Conservation (phyloP, 2,888 invertebrate genomes). For the Marasmarcha lunaedactyla region DNA sequence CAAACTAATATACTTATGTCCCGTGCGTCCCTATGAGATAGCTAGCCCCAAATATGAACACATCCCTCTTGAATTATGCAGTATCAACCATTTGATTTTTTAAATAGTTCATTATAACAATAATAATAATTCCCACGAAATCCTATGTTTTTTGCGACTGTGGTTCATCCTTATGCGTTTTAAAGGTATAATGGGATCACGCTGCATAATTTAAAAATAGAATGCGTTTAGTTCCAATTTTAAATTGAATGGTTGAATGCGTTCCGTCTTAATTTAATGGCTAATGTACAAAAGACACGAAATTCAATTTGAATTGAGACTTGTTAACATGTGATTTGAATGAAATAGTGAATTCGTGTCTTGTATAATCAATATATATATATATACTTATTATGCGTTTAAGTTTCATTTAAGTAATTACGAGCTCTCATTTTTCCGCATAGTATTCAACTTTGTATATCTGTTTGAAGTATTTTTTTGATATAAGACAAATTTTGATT, state of each 20-base stretch:
- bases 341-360: conserved; percentile 15
- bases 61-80: conserved; percentile 34
- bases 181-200: conserved; percentile 61
- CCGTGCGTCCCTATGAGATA: conserved; percentile 58
- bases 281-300: conserved; percentile 27
- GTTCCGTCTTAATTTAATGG: conserved; percentile 23
- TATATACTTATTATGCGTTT: no score
- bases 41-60: conserved; percentile 59
- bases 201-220: conserved; percentile 53
- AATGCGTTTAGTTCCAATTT: conserved; percentile 31
- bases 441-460: no score
- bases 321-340: no score
- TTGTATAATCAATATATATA: no score
- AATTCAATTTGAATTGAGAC: no score
- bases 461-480: no score
- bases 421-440: no score
- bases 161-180: conserved; percentile 12
- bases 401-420: no score
- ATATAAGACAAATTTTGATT: no score
- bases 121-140: conserved; percentile 55
- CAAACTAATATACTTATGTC: conserved; percentile 43
- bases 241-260: conserved; percentile 39
- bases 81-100: conserved; percentile 49
- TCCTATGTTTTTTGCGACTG: conserved; percentile 30
- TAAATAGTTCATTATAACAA: conserved; percentile 51